Base-by-base conservation (phyloP, 2,888 invertebrate species). In the Zygogramma bicolorata region DNA sequence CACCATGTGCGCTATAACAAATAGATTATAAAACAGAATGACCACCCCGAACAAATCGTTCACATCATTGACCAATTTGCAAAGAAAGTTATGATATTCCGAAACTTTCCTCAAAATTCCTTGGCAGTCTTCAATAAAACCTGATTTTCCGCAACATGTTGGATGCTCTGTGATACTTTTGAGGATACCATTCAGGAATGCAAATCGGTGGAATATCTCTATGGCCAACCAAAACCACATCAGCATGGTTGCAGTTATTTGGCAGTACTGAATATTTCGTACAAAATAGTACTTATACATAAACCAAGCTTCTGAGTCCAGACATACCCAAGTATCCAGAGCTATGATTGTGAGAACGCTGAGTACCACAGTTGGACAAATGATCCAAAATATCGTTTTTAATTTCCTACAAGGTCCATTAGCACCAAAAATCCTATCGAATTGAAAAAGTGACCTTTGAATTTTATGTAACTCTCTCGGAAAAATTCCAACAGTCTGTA, bases 171-270 rank as follows among this genome's bases (percentile, higher is more conserved):
- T 18, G 25, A 46, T n/a, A 49, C 34, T 34, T 46, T 60, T 29
- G 1, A 29, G 7, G 13, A 63, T 5, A 31, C 5, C 0, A 13
- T 70, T 70, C 20, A 70, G 40, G 3, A 46, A 29, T 46, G 42
- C 22, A 27, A 70, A 70, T 22, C 70, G 65, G 3, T 65, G 34
- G 18, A 31, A 65, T 0, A 70, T 49, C 20, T 70, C 70, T 10
- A 65, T 31, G n/a, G 42, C 65, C 0, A 70, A 18, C 70, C 65
- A 46, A 20, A 65, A 46, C 58, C 65, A 70, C 7, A 70, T 18
- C 20, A 31, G 53, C 15, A 70, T 8, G 13, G 31, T 2, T 8
- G 42, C 3, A 5, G 42, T 65, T 4, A 59, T 46, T 46, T 65
- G 59, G 31, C 15, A 60, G 10, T 65, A 59, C 4, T 53, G 42